These are phyloP conservation scores for Siniperca undulata DNA, from an alignment of 2,797 vertebrate species.

Conservation along the genomic window DNA sequence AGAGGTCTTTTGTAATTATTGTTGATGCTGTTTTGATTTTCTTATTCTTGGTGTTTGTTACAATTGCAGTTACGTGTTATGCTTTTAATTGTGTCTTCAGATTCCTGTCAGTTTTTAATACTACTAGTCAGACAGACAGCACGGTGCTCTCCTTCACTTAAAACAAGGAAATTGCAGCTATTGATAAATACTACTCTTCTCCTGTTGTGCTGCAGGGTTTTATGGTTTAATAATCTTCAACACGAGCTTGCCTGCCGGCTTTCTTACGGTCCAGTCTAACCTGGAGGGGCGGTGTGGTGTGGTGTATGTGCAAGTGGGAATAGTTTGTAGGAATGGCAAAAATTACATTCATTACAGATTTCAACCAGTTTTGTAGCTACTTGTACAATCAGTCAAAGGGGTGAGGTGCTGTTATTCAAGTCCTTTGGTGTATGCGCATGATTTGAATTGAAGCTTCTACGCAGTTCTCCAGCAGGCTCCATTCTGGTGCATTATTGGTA, in stretches of 20 bases:
- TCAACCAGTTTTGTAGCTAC: constrained; percentile 52
- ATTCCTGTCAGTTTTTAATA: constrained; percentile 80
- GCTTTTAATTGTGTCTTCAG: constrained; percentile 79
- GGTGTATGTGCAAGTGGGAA: constrained; percentile 64
- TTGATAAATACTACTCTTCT: constrained; percentile 76
- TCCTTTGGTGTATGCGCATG: constrained; percentile 52
- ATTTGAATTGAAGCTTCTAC: constrained; percentile 53
- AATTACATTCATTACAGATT: constrained; percentile 32
- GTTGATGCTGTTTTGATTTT: constrained; percentile 81
- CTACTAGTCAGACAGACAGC: constrained; percentile 80
- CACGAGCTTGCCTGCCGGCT: constrained; percentile 68
- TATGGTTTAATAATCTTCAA: constrained; percentile 68
- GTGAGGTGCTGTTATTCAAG: constrained; percentile 56
- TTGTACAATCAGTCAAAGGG: constrained; percentile 43
- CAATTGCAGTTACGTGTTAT: constrained; percentile 75
- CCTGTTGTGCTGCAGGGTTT: constrained; percentile 74
- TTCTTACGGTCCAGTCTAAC: constrained; percentile 46
- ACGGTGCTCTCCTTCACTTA: constrained; percentile 88
- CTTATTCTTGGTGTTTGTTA: constrained; percentile 82
- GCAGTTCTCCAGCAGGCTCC: constrained; percentile 53
- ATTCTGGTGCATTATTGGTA: constrained; percentile 45
- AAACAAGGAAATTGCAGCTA: constrained; percentile 89
- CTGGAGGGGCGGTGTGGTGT: constrained; percentile 34
- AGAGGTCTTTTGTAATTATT: constrained; percentile 83
- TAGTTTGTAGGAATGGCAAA: constrained; percentile 24